phyloP scores from a whole-genome alignment of 1,140 invertebrate genomes.

The Coptotermes formosanus region DNA sequence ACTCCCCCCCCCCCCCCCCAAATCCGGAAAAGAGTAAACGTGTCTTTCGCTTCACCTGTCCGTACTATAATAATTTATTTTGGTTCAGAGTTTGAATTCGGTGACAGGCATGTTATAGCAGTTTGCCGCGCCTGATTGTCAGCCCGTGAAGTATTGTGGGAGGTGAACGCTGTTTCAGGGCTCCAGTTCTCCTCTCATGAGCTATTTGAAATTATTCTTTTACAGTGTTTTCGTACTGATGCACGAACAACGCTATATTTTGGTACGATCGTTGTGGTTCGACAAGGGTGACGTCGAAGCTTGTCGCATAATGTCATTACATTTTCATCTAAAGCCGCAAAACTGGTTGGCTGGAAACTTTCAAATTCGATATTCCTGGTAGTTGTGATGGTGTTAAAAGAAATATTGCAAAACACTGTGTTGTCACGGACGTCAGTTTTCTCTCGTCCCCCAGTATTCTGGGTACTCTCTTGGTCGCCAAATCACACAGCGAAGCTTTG shows the following conservation, averaged over 20 bases:
- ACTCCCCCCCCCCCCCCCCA: no score
- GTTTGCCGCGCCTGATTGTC: not conserved
- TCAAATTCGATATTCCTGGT: not conserved
- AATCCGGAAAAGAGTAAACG: not conserved
- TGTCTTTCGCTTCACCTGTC: not conserved
- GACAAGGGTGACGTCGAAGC: not conserved
- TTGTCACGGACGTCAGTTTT: not conserved
- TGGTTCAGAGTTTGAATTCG: not conserved
- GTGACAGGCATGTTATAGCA: not conserved
- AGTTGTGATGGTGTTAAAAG: not conserved
- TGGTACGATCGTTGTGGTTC: not conserved
- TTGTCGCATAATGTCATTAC: not conserved
- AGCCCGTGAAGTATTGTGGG: not conserved
- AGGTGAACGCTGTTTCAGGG: not conserved
- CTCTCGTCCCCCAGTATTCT: no score
- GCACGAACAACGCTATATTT: not conserved
- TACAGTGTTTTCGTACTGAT: no score
- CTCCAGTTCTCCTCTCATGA: not conserved
- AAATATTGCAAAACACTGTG: constrained; percentile 3
- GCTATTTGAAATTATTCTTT: no score
- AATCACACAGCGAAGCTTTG: no score
- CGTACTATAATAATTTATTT: not conserved
- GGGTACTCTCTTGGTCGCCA: no score
- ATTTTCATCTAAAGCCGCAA: not conserved
- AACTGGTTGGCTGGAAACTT: not conserved